Conservation (phyloP, 2,888 invertebrate species). For the Mythimna loreyi region DNA sequence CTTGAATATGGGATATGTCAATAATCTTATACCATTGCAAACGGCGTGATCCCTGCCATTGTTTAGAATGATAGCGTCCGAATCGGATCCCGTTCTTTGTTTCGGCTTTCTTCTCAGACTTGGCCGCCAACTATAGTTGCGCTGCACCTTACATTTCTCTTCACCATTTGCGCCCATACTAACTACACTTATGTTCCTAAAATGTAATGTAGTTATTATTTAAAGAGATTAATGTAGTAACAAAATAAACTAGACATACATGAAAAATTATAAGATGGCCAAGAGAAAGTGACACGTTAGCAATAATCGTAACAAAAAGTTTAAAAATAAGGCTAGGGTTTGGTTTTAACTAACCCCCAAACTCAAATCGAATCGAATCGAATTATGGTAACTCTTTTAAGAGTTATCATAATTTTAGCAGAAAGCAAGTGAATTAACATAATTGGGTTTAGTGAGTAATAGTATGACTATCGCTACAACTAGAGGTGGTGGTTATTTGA, state of each 20-base stretch:
- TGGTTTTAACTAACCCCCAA: too few species aligned
- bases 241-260: background rate
- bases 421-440: too few species aligned
- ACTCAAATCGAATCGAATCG: too few species aligned
- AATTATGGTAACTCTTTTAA: too few species aligned
- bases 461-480: too few species aligned
- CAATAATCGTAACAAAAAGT: too few species aligned
- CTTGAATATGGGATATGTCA: background rate
- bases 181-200: slow-evolving; percentile 81
- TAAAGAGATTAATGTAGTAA: background rate
- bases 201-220: background rate
- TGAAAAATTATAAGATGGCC: too few species aligned
- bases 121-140: slow-evolving; percentile 95
- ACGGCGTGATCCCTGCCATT: slow-evolving; percentile 94
- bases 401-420: too few species aligned
- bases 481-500: too few species aligned
- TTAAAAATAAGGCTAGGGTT: too few species aligned
- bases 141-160: slow-evolving; percentile 91
- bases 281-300: too few species aligned
- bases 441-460: too few species aligned
- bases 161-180: slow-evolving; percentile 77
- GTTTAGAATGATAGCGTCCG: slow-evolving; percentile 92
- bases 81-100: slow-evolving; percentile 90
- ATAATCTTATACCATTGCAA: slow-evolving; percentile 91
- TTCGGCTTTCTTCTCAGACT: slow-evolving; percentile 93